Evolutionary conservation across 2,113 vertebrate species (phyloP), one percentile per base, ranked within the genome.

Genomic region (Oxyura jamaicensis): DNA sequence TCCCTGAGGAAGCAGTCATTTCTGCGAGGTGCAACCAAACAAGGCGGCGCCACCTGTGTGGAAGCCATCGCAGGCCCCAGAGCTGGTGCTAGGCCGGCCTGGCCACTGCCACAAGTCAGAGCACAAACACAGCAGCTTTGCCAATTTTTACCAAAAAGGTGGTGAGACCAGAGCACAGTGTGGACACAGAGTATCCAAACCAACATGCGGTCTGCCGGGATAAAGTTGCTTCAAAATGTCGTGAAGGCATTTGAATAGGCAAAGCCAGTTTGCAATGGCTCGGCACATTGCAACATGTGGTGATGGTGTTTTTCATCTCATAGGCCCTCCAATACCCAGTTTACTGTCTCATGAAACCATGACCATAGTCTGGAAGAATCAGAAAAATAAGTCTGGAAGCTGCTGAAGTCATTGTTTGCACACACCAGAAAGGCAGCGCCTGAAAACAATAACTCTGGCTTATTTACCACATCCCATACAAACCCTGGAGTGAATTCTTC

Each of bases 351-450:
- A 89, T 86, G 91, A 93, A 96, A 93, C 94, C 94, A 95, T 93
- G 91, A 95, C 94, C 95, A 91, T 92, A 91, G 91, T 65, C 67
- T 95, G 87, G 91, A 97, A 96, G 96, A 95, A 97, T 95, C 92
- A 95, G 93, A 96, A 97, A 97, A 94, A 96, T 95, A 96, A 96
- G 93, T 92, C 96, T 97, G 95, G 95, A 96, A 94, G 96, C 95
- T 97, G 94, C 94, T 97, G 95, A 93, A 97, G 95, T 96, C 95
- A 97, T 97, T 97, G 96, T 97, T 97, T 97, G 96, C 96, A 95
- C 95, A 96, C 96, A 97, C 96, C 96, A 97, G 94, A 97, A 96
- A 96, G 86, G 94, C 95, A 97, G 95, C 1, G 93, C 89, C 84
- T 91, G 96, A 95, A 96, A 97, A 97, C 96, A 97, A 97, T 97